A percentile compares a stretch with the other conserved stretches of the same genome.
These are phyloP conservation scores for Episyrphus balteatus DNA, from an alignment of 1,140 invertebrate species.

Conservation along the genomic window DNA sequence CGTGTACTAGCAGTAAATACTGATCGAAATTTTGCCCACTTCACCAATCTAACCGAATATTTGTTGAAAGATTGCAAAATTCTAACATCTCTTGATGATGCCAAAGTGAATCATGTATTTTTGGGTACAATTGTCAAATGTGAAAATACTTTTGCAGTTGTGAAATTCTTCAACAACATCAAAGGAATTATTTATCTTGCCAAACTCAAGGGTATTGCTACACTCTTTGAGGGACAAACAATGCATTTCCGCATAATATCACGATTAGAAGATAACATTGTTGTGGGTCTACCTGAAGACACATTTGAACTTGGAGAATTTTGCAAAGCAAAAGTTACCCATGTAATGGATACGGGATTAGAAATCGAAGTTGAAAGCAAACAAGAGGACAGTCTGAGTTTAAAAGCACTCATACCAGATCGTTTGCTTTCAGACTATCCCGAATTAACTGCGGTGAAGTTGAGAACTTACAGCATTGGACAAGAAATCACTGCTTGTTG, in stretches of 20 bases:
- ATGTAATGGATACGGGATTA: slow-evolving; percentile 27
- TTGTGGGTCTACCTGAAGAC: slow-evolving; percentile 22
- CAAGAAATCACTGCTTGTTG: slow-evolving; percentile 17
- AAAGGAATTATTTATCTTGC: slow-evolving; percentile 44
- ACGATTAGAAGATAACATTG: slow-evolving; percentile 17
- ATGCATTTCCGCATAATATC: slow-evolving; percentile 23
- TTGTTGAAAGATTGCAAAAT: slow-evolving; percentile 41
- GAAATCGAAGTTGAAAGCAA: slow-evolving; percentile 21
- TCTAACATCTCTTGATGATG: slow-evolving; percentile 38
- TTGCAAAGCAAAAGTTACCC: slow-evolving; percentile 25
- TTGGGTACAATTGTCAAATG: slow-evolving; percentile 44
- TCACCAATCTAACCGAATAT: slow-evolving; percentile 41
- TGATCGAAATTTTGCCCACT: slow-evolving; percentile 33
- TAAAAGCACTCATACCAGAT: slow-evolving; percentile 32
- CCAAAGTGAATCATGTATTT: slow-evolving; percentile 40
- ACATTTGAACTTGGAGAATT: slow-evolving; percentile 27
- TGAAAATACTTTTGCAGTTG: slow-evolving; percentile 38
- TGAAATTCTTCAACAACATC: slow-evolving; percentile 49
- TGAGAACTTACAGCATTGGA: slow-evolving; percentile 10
- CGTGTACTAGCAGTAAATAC: slow-evolving; percentile 41
- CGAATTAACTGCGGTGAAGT: slow-evolving; percentile 19
- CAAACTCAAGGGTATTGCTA: slow-evolving; percentile 39
- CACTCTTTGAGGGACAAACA: slow-evolving; percentile 50
- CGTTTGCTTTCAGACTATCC: slow-evolving; percentile 21
- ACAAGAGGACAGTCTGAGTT: slow-evolving; percentile 10